Evolutionary conservation across 2,888 invertebrate genomes (phyloP), one percentile per base, ranked within the genome.

Genomic region (Oligia strigilis): DNA sequence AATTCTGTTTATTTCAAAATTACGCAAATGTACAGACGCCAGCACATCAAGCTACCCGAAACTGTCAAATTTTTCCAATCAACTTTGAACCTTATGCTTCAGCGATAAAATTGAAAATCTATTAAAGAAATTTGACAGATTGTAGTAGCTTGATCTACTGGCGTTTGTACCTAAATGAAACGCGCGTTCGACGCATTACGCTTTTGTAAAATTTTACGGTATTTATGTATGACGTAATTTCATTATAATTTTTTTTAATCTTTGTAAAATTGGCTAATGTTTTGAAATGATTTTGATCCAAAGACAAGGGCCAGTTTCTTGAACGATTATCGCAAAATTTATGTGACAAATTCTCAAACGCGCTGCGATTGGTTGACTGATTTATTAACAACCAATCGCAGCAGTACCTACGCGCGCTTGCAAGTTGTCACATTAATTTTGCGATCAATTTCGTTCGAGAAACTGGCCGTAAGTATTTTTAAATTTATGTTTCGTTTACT

Each of bases 281-380:
- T 79, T 74, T 11, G 9, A 74, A 46, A 64, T 72, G 2, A 58
- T 62, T 75, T 40, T 46, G 52, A 62, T 81, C 71, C 73, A 81
- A 81, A 78, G 71, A 83, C 64, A 49, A 58, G 17, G 29, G 36
- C 0, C 29, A 13, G 4, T 14, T 78, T 14, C 23, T 23, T 23
- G 23, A 52, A 14, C 23, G 14, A 71, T 23, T 8, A 3, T 9
- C 23, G 0, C 14, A 14, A 36, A 55, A 71, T 23, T 1, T 29
- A 29, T 19, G 4, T 19, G 29, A 69, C 17, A 46, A 49, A 46
- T 46, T 69, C 2, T 19, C 9, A n/a, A 46, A 4, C 29, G 11
- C 13, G 17, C 5, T 1, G 23, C 2, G 14, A 36, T 36, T 23
- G 23, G 23, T 13, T 49, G 4, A 49, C 2, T 46, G 0, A 46